Conservation (phyloP, 2,797 vertebrate genomes). For the Hafferia zeledoni region DNA sequence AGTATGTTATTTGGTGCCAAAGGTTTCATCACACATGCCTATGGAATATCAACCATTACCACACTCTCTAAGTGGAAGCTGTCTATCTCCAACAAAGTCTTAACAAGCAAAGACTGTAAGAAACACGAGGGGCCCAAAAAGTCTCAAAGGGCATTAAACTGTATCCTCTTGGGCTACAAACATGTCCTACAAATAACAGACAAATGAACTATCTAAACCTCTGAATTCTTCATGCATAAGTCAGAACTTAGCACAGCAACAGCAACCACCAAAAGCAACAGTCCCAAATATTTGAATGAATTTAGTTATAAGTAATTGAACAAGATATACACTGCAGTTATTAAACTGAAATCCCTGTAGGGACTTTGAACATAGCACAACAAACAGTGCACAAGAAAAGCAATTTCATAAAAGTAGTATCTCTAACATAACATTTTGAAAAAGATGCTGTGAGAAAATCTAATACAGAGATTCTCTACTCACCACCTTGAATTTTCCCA, state of each 20-base stretch:
- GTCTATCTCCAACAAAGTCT: not conserved
- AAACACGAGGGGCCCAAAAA: not conserved
- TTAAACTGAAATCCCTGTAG: slow-evolving; percentile 33
- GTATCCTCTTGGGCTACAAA: slow-evolving; percentile 11
- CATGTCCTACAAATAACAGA: slow-evolving; percentile 2
- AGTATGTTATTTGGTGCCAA: not conserved
- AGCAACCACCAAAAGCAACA: not conserved
- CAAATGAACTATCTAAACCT: slow-evolving; percentile 15
- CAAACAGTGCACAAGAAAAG: slow-evolving; percentile 1
- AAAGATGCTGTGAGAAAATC: slow-evolving; percentile 16
- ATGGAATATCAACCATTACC: slow-evolving; percentile 1
- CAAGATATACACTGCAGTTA: not conserved
- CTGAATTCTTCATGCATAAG: slow-evolving; percentile 19
- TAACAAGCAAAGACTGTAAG: slow-evolving; percentile 13
- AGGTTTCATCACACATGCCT: not conserved
- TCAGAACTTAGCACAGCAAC: slow-evolving; percentile 29
- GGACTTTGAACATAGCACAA: slow-evolving; percentile 19
- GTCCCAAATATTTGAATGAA: slow-evolving; percentile 36
- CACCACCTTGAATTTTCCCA: not conserved
- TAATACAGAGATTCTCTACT: not conserved
- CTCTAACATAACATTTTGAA: not conserved
- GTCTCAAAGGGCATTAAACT: slow-evolving; percentile 23
- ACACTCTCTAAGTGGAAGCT: not conserved
- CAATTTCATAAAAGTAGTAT: slow-evolving; percentile 43
- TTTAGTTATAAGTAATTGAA: slow-evolving; percentile 10